Conservation (phyloP, 2,797 vertebrate species). For the Epinephelus awoara region DNA sequence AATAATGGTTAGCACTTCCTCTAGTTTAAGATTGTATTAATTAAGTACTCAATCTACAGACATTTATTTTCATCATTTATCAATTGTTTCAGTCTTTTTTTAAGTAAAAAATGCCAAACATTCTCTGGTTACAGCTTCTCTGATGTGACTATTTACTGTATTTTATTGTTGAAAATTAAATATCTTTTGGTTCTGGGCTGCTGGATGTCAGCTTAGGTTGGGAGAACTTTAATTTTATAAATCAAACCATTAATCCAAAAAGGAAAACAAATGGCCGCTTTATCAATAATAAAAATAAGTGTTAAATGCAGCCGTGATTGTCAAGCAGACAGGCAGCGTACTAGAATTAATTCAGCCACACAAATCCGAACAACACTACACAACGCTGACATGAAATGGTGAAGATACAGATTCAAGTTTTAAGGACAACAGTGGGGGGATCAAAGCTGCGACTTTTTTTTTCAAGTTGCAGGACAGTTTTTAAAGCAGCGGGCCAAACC, state of each 20-base stretch:
- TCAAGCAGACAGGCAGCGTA: neutral
- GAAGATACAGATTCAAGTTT: constrained; percentile 36
- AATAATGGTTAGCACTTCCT: no score
- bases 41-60: neutral
- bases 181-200: no score
- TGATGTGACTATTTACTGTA: neutral
- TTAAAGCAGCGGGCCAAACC: constrained; percentile 34
- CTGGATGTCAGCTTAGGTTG: neutral
- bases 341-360: neutral
- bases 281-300: neutral
- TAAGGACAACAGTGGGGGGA: constrained; percentile 28
- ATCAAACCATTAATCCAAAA: no score
- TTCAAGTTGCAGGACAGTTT: constrained; percentile 48
- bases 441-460: constrained; percentile 17
- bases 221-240: neutral
- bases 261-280: neutral
- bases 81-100: neutral
- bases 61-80: neutral
- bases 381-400: neutral
- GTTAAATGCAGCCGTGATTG: no score
- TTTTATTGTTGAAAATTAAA: no score
- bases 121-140: neutral
- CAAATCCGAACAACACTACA: neutral
- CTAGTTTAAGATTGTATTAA: no score
- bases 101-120: neutral